Percentiles rank a stretch among this genome's conserved stretches.
phyloP scores from a whole-genome alignment of 2,888 invertebrate genomes.

The Tachina fera region DNA sequence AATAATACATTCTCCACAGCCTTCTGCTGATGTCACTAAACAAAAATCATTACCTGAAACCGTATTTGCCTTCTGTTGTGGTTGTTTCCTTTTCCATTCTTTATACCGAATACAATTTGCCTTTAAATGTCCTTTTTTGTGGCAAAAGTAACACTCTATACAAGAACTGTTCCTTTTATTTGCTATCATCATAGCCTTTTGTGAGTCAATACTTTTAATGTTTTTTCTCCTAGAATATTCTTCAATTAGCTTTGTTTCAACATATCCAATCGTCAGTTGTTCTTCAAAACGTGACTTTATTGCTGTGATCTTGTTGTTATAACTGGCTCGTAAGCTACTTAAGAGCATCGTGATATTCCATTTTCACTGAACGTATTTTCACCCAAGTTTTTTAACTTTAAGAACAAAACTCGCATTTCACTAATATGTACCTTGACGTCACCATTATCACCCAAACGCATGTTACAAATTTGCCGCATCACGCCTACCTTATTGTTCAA shows the following conservation, averaged over 20 bases:
- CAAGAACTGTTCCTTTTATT: not conserved
- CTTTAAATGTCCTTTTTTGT: constrained; percentile 19
- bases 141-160: constrained; percentile 30
- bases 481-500: not conserved
- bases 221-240: constrained; percentile 23
- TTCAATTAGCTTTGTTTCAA: constrained; percentile 40
- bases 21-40: constrained; percentile 12
- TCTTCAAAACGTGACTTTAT: constrained; percentile 24
- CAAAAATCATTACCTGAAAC: constrained; percentile 22
- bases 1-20: constrained; percentile 12
- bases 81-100: constrained; percentile 40
- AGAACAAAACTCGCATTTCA: too few species aligned
- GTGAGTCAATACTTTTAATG: not conserved
- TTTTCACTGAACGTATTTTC: constrained; percentile 7
- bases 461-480: not conserved
- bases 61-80: constrained; percentile 26
- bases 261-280: constrained; percentile 26
- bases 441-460: not conserved
- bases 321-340: constrained; percentile 35
- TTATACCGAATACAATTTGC: constrained; percentile 16
- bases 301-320: constrained; percentile 35
- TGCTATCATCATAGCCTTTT: constrained; percentile 20
- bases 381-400: not conserved
- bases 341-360: constrained; percentile 38
- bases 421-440: not conserved